These are phyloP conservation scores for Drosophila fulvimacula DNA, from an alignment of 2,888 invertebrate species.

Conservation along the genomic window DNA sequence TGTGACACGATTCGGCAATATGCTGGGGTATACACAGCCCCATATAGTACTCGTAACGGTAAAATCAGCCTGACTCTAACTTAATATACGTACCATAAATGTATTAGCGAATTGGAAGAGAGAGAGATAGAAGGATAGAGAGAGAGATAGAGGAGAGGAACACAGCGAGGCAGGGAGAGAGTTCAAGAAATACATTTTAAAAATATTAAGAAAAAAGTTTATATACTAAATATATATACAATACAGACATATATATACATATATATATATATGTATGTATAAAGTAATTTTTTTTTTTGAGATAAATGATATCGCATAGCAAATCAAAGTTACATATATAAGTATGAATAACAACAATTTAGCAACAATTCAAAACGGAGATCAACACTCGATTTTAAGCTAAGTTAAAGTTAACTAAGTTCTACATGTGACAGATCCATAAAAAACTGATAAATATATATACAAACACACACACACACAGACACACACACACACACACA, in stretches of 20 bases:
- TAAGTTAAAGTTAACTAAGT: slow-evolving; percentile 44
- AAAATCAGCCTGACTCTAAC: slow-evolving; percentile 61
- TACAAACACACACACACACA: background rate
- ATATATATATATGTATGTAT: slow-evolving; percentile 8
- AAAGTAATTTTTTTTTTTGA: slow-evolving; percentile 53
- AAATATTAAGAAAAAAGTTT: slow-evolving; percentile 41
- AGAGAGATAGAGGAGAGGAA: background rate
- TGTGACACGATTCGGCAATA: slow-evolving; percentile 9
- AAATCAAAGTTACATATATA: slow-evolving; percentile 67
- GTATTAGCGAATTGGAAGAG: slow-evolving; percentile 36
- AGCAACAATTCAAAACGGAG: slow-evolving; percentile 42
- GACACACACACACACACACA: background rate
- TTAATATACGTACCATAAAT: slow-evolving; percentile 68
- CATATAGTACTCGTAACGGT: slow-evolving; percentile 18
- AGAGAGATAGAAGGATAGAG: background rate
- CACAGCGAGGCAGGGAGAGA: slow-evolving; percentile 24
- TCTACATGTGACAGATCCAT: slow-evolving; percentile 35
- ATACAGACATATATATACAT: slow-evolving; percentile 9
- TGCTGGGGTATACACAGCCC: slow-evolving; percentile 1
- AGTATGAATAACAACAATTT: slow-evolving; percentile 40
- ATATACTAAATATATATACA: slow-evolving; percentile 24
- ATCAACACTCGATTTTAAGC: slow-evolving; percentile 35
- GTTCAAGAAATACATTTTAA: slow-evolving; percentile 47
- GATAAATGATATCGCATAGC: slow-evolving; percentile 55
- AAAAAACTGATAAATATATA: background rate